Evolutionary conservation across 2,113 vertebrate species (phyloP).

Genomic region (Cichladusa arquata): DNA sequence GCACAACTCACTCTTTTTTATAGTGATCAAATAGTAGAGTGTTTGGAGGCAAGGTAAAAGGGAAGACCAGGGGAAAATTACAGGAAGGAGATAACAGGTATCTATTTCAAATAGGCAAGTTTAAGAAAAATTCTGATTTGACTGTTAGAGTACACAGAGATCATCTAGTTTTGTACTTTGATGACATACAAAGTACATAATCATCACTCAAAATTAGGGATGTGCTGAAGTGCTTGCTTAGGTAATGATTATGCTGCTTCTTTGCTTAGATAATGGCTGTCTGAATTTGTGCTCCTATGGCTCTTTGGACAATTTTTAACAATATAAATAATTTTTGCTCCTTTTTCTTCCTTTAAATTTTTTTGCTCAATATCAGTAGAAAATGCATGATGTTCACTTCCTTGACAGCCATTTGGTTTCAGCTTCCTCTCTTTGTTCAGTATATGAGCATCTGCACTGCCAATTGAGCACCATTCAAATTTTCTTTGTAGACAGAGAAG

Average conservation of each 20-base stretch:
- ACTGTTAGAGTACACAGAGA: neutral
- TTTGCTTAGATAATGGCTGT: neutral
- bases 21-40: neutral
- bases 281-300: neutral
- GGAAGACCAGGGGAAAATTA: neutral
- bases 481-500: neutral
- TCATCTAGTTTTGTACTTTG: neutral
- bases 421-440: neutral
- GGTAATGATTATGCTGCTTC: neutral
- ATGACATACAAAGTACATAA: neutral
- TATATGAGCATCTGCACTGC: too few relatives aligned
- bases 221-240: neutral
- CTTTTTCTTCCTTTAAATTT: neutral
- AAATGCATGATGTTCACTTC: neutral
- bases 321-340: neutral
- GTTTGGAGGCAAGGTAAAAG: neutral
- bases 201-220: neutral
- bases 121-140: neutral
- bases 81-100: neutral
- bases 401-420: neutral
- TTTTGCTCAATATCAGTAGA: neutral
- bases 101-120: neutral
- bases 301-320: neutral
- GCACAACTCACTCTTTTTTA: neutral
- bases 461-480: neutral